Base-by-base conservation (phyloP, 2,888 invertebrate genomes). In the Drosophila macrospina region DNA sequence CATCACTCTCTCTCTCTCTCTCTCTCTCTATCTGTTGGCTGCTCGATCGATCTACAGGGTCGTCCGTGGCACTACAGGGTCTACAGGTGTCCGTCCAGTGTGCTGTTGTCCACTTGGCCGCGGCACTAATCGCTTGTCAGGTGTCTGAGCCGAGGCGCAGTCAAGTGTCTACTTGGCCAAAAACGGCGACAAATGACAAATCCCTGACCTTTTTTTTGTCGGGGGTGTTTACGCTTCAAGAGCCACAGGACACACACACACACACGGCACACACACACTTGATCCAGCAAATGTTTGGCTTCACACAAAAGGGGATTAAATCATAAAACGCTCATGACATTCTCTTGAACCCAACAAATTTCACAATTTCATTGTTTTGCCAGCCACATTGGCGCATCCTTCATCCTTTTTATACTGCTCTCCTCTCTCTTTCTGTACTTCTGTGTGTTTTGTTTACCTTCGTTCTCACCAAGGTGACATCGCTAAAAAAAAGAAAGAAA, bases 261-360 rank as follows among this genome's bases (percentile, higher is more conserved):
- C 37, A 32, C 20, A 30, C 32, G 13, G 20, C 30, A 13, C 3
- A 24, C 20, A 24, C 48, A 34, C 15, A 34, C 50, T 50, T 73
- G 68, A 78, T 78, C 78, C 79, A 64, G 71, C 51, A 64, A 69
- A 82, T 85, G 82, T 82, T 78, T 85, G 78, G 64, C 86, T 82
- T 78, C 80, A 74, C 83, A 80, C 75, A 78, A 86, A 85, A 78
- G 66, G 67, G 80, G 86, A 86, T 84, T 83, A 82, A 78, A 81
- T 69, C 81, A 71, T 78, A 76, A 83, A 82, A 66, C 57, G 60
- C 70, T 74, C 72, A 70, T 51, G 69, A 77, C 69, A 74, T 76
- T 69, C 76, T 63, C 42, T 71, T 51, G 61, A 64, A 56, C 44
- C 68, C 61, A 61, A 48, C 30, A 37, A 70, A 72, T 71, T 81